Conservation (phyloP, 1,140 invertebrate species). For the Paramacrobiotus metropolitanus region DNA sequence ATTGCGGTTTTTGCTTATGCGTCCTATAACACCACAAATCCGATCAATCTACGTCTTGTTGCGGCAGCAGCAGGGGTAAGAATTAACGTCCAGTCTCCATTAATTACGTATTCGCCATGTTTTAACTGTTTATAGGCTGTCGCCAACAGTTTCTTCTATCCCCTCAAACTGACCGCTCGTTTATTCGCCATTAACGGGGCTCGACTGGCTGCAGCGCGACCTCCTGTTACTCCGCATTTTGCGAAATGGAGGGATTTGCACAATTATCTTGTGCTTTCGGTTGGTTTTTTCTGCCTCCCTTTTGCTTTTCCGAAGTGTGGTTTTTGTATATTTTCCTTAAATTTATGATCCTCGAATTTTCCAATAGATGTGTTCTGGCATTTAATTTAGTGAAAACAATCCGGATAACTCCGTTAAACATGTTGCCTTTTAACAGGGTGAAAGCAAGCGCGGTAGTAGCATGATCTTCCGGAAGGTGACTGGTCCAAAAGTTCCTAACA, state of each 20-base stretch:
- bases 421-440: background rate
- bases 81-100: background rate
- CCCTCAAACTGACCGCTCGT: background rate
- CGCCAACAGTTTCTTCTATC: conserved; percentile 1
- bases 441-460: background rate
- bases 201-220: background rate
- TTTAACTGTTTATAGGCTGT: background rate
- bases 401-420: background rate
- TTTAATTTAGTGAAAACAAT: background rate
- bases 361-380: background rate
- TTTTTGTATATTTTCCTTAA: background rate
- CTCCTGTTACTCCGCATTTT: background rate
- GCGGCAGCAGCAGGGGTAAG: background rate
- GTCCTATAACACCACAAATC: background rate
- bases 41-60: background rate
- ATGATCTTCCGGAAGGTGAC: conserved; percentile 1
- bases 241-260: background rate
- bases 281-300: background rate
- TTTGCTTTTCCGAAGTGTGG: background rate
- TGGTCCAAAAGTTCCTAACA: too few species aligned
- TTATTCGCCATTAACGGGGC: background rate
- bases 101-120: background rate
- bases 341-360: background rate
- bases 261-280: background rate
- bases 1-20: background rate